Conservation (phyloP, 2,113 vertebrate genomes). For the Passerina amoena region DNA sequence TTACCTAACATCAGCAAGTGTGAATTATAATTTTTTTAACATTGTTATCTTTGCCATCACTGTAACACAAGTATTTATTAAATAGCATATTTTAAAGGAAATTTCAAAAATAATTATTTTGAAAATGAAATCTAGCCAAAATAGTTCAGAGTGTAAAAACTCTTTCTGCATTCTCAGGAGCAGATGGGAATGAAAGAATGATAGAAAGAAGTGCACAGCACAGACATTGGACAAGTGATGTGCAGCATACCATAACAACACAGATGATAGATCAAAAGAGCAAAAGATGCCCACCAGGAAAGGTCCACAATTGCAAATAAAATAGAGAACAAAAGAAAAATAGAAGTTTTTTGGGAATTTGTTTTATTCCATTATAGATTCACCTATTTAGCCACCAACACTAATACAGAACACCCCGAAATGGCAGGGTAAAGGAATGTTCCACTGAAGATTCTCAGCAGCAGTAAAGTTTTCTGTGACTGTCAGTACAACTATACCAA, state of each 20-base stretch:
- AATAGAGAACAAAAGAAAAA: not conserved
- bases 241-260: not conserved
- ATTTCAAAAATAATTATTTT: not conserved
- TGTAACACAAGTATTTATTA: not conserved
- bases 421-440: not conserved
- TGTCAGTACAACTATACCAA: slow-evolving; percentile 2
- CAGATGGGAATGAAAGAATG: not conserved
- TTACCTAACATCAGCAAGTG: not conserved
- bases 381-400: not conserved
- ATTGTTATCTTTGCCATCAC: not conserved
- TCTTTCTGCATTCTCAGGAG: not conserved
- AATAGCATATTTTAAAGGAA: not conserved
- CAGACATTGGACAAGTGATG: not conserved
- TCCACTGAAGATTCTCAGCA: not conserved
- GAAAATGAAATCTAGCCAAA: not conserved
- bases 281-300: not conserved
- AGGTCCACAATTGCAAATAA: not conserved
- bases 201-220: not conserved
- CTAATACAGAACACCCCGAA: not conserved
- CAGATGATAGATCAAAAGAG: not conserved
- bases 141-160: not conserved
- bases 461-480: not conserved
- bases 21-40: not conserved
- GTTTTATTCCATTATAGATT: not conserved
- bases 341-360: not conserved